A percentile compares a stretch with the other conserved stretches of the same genome.
These are phyloP conservation scores for Xerus rutilus DNA, from an alignment of 2,797 vertebrate species.

Conservation along the genomic window DNA sequence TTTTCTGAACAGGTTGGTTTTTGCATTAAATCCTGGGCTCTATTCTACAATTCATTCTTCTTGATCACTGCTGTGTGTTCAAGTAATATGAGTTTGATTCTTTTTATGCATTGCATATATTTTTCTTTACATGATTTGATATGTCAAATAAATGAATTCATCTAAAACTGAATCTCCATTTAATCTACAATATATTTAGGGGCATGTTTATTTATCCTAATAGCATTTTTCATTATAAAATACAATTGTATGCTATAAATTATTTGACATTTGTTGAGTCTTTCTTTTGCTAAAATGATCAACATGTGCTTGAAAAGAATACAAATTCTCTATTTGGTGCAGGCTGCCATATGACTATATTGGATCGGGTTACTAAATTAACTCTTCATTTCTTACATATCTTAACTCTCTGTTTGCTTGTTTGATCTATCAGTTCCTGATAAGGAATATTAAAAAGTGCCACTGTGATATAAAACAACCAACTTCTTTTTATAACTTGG, in stretches of 20 bases:
- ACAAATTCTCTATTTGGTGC: background rate
- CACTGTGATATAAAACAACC: background rate
- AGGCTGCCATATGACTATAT: background rate
- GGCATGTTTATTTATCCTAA: background rate
- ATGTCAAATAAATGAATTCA: slow-evolving; percentile 84
- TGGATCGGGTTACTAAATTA: background rate
- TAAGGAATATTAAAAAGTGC: background rate
- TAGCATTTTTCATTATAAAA: background rate
- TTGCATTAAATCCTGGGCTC: slow-evolving; percentile 87
- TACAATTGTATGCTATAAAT: background rate
- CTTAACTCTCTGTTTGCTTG: background rate
- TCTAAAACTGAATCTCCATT: slow-evolving; percentile 66
- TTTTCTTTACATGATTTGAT: slow-evolving; percentile 83
- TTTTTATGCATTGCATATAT: slow-evolving; percentile 80
- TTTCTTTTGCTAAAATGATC: slow-evolving; percentile 9
- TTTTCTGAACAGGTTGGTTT: slow-evolving; percentile 79
- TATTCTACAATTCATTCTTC: slow-evolving; percentile 90
- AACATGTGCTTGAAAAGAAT: background rate
- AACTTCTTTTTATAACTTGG: background rate
- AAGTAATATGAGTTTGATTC: slow-evolving; percentile 78
- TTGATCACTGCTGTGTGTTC: slow-evolving; percentile 83
- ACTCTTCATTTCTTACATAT: background rate
- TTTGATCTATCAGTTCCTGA: background rate
- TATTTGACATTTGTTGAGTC: background rate
- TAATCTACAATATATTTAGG: background rate